These are phyloP conservation scores for Odontamblyopus rebecca DNA, from an alignment of 2,797 vertebrate species.

Conservation along the genomic window DNA sequence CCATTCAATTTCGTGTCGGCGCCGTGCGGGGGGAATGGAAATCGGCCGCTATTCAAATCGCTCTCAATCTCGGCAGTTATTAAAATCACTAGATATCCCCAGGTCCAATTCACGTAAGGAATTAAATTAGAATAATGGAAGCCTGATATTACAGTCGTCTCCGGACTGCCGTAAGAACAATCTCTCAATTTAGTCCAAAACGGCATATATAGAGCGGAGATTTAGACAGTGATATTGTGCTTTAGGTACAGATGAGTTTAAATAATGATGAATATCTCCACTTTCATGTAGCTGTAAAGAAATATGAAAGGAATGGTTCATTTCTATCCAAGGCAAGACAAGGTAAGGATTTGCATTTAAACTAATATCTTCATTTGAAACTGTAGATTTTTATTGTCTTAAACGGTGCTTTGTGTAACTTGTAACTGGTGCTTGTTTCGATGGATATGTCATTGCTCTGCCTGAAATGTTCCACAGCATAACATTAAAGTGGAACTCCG, in stretches of 20 bases:
- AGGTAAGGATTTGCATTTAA: neutral
- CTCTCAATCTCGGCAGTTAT: constrained; percentile 55
- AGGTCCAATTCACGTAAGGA: constrained; percentile 61
- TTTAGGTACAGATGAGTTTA: constrained; percentile 43
- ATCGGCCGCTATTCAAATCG: constrained; percentile 47
- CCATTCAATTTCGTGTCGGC: constrained; percentile 42
- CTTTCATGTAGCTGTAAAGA: constrained; percentile 22
- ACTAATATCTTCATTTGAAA: neutral
- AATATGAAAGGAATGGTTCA: constrained; percentile 10
- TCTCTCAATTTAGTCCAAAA: constrained; percentile 51
- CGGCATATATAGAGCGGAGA: constrained; percentile 41
- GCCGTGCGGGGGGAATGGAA: constrained; percentile 32
- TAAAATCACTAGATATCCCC: constrained; percentile 60
- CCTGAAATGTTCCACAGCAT: no score
- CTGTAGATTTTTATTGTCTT: neutral
- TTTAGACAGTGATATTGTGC: constrained; percentile 33
- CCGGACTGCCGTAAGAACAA: constrained; percentile 50
- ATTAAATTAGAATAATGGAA: constrained; percentile 70
- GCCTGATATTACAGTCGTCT: constrained; percentile 62
- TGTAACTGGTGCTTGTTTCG: no score
- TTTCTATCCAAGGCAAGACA: neutral
- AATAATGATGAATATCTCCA: constrained; percentile 37
- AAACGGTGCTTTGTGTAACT: no score
- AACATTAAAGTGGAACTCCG: no score
- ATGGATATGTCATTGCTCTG: no score